These are phyloP conservation scores for Procambarus virginalis DNA, from an alignment of 1,140 invertebrate genomes.

Conservation along the genomic window DNA sequence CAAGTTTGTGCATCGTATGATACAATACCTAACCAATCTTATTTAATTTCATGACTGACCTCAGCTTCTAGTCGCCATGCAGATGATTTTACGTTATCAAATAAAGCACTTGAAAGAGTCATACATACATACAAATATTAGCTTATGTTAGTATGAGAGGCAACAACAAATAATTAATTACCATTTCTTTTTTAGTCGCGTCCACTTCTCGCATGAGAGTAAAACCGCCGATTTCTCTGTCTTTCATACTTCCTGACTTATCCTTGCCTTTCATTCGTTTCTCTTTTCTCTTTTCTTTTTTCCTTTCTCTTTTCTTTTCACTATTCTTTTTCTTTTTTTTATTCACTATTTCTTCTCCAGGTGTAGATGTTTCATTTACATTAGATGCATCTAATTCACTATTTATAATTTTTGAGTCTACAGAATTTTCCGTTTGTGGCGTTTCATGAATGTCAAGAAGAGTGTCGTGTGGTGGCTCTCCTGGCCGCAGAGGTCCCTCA, in stretches of 20 bases:
- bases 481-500: not conserved
- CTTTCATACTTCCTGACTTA: not conserved
- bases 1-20: too few relatives aligned
- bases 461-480: not conserved
- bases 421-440: not conserved
- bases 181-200: not conserved
- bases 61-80: too few relatives aligned
- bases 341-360: not conserved
- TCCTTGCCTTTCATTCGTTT: not conserved
- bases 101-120: too few relatives aligned
- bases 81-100: too few relatives aligned
- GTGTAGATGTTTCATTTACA: not conserved
- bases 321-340: constrained; percentile 3
- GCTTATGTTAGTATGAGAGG: too few relatives aligned
- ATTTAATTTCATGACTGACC: too few relatives aligned
- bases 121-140: too few relatives aligned
- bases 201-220: constrained; percentile 4
- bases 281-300: not conserved
- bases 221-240: not conserved
- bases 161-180: not conserved
- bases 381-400: not conserved
- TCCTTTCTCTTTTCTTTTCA: not conserved
- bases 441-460: not conserved
- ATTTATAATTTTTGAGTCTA: not conserved
- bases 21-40: too few relatives aligned